phyloP scores from a whole-genome alignment of 2,888 invertebrate genomes.

The Choreutis nemorana region DNA sequence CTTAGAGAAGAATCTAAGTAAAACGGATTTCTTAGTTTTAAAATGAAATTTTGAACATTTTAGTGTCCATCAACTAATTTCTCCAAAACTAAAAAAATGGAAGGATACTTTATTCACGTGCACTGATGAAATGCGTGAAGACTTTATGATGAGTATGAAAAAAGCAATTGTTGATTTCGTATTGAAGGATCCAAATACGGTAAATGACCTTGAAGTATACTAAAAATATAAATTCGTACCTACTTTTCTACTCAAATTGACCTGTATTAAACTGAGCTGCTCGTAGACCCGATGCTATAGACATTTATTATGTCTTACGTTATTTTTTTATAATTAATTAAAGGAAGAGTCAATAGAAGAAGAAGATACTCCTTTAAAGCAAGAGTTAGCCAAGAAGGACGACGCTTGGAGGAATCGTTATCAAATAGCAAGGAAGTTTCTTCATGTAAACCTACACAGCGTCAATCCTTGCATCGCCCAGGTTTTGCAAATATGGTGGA shows the following conservation, averaged over 20 bases:
- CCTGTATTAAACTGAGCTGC: too few relatives aligned
- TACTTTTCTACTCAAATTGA: neutral
- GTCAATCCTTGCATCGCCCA: constrained; percentile 85
- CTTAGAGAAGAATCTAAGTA: too few relatives aligned
- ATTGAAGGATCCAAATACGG: constrained; percentile 75
- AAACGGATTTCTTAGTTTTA: constrained; percentile 2
- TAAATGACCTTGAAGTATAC: constrained; percentile 11
- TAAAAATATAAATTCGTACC: neutral
- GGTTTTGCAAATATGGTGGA: constrained; percentile 82
- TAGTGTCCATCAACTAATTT: constrained; percentile 72
- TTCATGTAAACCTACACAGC: constrained; percentile 70
- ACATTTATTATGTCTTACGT: too few relatives aligned
- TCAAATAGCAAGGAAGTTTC: constrained; percentile 30
- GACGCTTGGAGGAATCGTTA: constrained; percentile 72
- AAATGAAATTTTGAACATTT: constrained; percentile 17
- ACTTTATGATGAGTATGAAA: constrained; percentile 88
- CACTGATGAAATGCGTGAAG: constrained; percentile 82
- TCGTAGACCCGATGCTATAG: too few relatives aligned
- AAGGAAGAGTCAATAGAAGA: constrained; percentile 57
- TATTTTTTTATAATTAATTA: too few relatives aligned
- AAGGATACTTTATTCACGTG: constrained; percentile 65
- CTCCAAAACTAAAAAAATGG: constrained; percentile 70
- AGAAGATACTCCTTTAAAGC: constrained; percentile 61
- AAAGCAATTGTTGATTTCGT: constrained; percentile 94
- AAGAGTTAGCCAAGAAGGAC: constrained; percentile 68